Percentiles rank a stretch among this genome's conserved stretches.
Evolutionary conservation across 2,113 vertebrate genomes (phyloP).

Genomic region (Melanerpes aurifrons): DNA sequence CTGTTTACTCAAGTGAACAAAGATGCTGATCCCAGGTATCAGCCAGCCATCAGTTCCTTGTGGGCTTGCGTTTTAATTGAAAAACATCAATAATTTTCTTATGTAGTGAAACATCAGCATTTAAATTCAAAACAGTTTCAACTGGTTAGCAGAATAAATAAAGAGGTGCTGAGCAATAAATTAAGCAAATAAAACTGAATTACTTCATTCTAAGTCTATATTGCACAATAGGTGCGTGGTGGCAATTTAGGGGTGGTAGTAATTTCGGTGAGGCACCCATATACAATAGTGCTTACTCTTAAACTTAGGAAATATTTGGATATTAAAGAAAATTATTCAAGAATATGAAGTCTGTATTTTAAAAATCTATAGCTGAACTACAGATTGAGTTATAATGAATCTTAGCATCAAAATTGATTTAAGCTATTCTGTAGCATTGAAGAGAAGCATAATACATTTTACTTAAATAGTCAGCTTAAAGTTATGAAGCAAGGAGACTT

Average conservation of each 20-base stretch:
- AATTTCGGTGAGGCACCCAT: neutral
- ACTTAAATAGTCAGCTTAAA: neutral
- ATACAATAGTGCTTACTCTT: neutral
- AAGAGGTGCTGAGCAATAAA: neutral
- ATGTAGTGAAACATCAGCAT: neutral
- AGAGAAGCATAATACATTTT: neutral
- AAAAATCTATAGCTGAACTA: neutral
- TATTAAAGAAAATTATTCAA: neutral
- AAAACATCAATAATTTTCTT: conserved; percentile 28
- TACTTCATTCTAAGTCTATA: neutral
- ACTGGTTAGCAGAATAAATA: neutral
- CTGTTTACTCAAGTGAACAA: neutral
- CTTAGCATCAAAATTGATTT: neutral
- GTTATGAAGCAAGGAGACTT: neutral
- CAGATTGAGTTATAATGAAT: neutral
- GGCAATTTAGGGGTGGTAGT: neutral
- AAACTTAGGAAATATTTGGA: neutral
- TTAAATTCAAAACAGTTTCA: neutral
- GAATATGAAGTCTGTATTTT: neutral
- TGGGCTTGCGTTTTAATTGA: conserved; percentile 18
- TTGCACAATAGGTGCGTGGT: neutral
- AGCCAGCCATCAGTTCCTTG: neutral
- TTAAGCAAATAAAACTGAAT: neutral
- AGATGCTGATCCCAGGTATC: neutral
- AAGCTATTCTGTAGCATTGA: neutral